These are phyloP conservation scores for Hypsibius dujardini DNA, from an alignment of 1,140 invertebrate genomes.

Conservation along the genomic window DNA sequence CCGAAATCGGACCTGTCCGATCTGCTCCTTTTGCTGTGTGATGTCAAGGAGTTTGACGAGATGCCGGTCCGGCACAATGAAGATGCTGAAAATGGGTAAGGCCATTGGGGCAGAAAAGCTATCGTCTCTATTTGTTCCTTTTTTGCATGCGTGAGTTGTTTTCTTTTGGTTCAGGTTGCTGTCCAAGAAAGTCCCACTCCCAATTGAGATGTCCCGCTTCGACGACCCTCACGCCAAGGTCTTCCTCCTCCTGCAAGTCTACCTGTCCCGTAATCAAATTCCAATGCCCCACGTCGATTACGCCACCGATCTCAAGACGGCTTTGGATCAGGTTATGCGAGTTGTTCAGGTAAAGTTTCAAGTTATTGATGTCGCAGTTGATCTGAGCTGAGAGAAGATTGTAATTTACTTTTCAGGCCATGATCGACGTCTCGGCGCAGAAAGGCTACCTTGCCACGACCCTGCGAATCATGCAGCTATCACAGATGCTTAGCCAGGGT, in stretches of 20 bases:
- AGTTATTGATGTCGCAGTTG: background rate
- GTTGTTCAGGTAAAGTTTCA: slow-evolving; percentile 70
- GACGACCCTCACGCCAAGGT: slow-evolving; percentile 88
- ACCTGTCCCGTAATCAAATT: slow-evolving; percentile 52
- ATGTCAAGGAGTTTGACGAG: slow-evolving; percentile 74
- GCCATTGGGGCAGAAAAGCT: background rate
- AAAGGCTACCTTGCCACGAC: slow-evolving; percentile 67
- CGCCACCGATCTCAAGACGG: slow-evolving; percentile 83
- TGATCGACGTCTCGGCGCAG: slow-evolving; percentile 80
- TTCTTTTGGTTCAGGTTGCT: slow-evolving; percentile 46
- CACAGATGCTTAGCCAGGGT: slow-evolving; percentile 79
- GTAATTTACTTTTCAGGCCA: slow-evolving; percentile 47
- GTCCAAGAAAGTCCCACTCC: slow-evolving; percentile 52
- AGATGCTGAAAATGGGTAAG: slow-evolving; percentile 72
- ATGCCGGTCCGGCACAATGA: slow-evolving; percentile 96
- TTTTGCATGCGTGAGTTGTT: slow-evolving; percentile 22
- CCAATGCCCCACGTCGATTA: slow-evolving; percentile 76
- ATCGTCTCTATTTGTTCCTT: slow-evolving; percentile 20
- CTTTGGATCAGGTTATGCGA: slow-evolving; percentile 82
- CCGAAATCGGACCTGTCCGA: slow-evolving; percentile 48
- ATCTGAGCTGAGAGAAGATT: slow-evolving; percentile 16
- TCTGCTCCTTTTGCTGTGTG: slow-evolving; percentile 59
- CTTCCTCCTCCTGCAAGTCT: slow-evolving; percentile 76
- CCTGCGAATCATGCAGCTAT: slow-evolving; percentile 43
- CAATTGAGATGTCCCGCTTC: slow-evolving; percentile 49